Percentiles rank a stretch among this genome's conserved stretches.
phyloP scores from a whole-genome alignment of 2,797 vertebrate genomes.

The Phrynocephalus forsythii region DNA sequence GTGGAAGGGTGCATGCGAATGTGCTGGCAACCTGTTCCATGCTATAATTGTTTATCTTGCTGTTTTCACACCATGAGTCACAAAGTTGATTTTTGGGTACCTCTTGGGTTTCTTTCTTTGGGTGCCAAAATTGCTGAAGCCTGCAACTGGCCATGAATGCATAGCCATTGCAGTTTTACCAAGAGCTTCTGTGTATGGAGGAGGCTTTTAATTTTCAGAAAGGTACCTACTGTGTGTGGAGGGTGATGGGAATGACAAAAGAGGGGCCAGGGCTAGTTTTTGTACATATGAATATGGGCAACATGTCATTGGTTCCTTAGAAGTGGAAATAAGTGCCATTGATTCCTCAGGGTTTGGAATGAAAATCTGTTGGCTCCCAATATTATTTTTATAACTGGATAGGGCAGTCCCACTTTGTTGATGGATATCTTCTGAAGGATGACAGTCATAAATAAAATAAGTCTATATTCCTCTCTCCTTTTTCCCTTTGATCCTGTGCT shows the following conservation, averaged over 20 bases:
- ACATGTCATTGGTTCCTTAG: background rate
- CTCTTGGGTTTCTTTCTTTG: no score
- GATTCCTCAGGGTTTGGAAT: background rate
- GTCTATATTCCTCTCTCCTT: conserved; percentile 41
- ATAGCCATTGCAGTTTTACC: background rate
- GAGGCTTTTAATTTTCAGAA: background rate
- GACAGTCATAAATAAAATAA: conserved; percentile 6
- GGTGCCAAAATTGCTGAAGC: no score
- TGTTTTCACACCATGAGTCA: no score
- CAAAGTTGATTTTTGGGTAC: no score
- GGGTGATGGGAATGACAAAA: background rate
- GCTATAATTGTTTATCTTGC: no score
- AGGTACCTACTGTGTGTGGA: background rate
- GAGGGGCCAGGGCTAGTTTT: background rate
- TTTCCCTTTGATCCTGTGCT: conserved; percentile 44
- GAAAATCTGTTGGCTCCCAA: accelerated
- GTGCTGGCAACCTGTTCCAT: no score
- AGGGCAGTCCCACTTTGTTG: background rate
- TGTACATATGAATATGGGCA: background rate
- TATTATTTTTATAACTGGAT: background rate
- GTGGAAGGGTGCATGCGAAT: no score
- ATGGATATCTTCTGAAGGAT: conserved; percentile 5
- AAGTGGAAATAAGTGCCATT: background rate
- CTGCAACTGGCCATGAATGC: background rate
- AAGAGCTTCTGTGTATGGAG: background rate